Base-by-base conservation (phyloP, 1,140 invertebrate genomes). In the Trigoniulus corallinus region DNA sequence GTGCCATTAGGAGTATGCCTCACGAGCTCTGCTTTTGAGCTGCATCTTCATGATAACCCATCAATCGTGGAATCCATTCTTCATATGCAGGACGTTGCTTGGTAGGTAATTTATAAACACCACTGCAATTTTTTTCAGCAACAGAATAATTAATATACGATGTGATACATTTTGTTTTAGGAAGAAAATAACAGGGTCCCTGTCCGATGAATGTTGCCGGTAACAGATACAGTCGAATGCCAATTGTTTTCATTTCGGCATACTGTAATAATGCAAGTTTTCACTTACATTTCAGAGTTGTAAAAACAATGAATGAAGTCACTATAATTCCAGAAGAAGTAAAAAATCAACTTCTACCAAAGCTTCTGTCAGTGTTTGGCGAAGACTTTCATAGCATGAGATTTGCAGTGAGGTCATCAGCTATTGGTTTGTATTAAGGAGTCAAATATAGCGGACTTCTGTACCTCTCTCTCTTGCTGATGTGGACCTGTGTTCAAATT, bases 361-460 rank as follows among this genome's bases (percentile, higher is more conserved):
- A 34, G 15, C 15, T 34, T 7, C 7, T 34, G 7, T 7, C 7
- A 15, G 15, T 34, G 7, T 34, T 34, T 34, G 29, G 29, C 15
- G 15, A 15, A 7, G 15, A 34, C 15, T 34, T 34, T 34, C 7
- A 34, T 15, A 7, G 15, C 7, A 34, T 34, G 7, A 34, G 29
- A 34, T 34, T 74, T 58, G 74, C 76, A 21, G 69, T 78, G 12
- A 58, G 77, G 47, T 78, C 76, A 2, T 79, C 76, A 61, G 83
- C 78, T 27, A 68, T 80, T 47, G 78, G 79, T 34, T 34, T 44
- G 24, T 21, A 39, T 39, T 12, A 39, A 39, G 18, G 18, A 18
- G 37, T 39, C 37, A 39, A 39, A 13, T 12, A 39, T 21, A 44
- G 42, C 29, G 7, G 7, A 34, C 29, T 7, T 7, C 7, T 34